Base-by-base conservation (phyloP, 2,797 vertebrate species). In the Artibeus lituratus region DNA sequence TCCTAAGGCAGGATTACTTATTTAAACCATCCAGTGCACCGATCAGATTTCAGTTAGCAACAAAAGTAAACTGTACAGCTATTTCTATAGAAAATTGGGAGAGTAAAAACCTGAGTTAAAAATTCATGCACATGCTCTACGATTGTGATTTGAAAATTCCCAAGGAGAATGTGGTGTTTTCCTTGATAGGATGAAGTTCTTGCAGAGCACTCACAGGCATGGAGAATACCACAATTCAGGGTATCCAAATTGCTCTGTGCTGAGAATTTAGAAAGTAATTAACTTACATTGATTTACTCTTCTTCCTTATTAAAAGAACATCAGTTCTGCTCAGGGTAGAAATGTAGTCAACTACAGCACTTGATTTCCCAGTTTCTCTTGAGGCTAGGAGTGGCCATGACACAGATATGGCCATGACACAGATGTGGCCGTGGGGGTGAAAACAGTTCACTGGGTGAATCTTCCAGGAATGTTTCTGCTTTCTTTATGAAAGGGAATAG, bases 11-110 rank as follows among this genome's bases (percentile, higher is more conserved):
- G 55, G 94, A 89, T 95, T 67, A 90, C 44, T 93, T 67, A 78
- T 87, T 97, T 89, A 96, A 92, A 73, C 44, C 47, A 37, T 80
- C 67, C 55, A 67, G 22, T 72, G 35, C 42, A 90, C 73, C 85
- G 53, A 69, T 87, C 11, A 42, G 65, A 92, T 67, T 88, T 24
- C 32, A 96, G 59, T 86, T 81, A 37, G 59, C 8, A 44, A 55
- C 26, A 57, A 55, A 90, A 85, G 42, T 69, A 55, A 24, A 16
- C 59, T 42, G 37, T 83, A 18, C 39, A 80, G 37, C 53, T 73
- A 15, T 78, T 67, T 87, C 39, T 86, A n/a, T 18, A 74, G 53
- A 86, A 62, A 95, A 94, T 37, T 88, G 53, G 90, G 57, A 65
- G 39, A 81, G 37, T 62, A 7, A 39, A 62, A 94, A 62, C 47